Conservation (phyloP, 2,113 vertebrate species). For the Thunnus thynnus region DNA sequence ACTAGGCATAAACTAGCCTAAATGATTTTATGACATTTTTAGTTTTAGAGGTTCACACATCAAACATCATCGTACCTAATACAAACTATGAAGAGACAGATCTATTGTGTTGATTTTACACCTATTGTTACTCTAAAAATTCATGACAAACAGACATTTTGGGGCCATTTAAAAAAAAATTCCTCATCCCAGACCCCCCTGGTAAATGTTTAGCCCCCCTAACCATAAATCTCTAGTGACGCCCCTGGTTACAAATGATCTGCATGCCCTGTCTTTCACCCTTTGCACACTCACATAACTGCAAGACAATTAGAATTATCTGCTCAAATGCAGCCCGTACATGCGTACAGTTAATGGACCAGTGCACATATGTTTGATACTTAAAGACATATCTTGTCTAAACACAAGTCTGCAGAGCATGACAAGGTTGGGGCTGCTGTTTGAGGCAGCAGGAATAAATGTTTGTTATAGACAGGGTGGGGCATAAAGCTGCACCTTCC, state of each 20-base stretch:
- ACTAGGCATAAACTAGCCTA: too few relatives aligned
- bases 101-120: too few relatives aligned
- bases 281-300: constrained; percentile 34
- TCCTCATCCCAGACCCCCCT: too few relatives aligned
- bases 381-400: constrained; percentile 45
- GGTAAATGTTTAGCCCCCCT: too few relatives aligned
- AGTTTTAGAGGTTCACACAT: too few relatives aligned
- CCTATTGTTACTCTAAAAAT: too few relatives aligned
- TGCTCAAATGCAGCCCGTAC: constrained; percentile 52
- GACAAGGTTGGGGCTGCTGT: constrained; percentile 22
- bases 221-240: neutral
- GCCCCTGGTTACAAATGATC: constrained; percentile 26
- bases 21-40: too few relatives aligned
- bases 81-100: too few relatives aligned
- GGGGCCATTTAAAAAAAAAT: too few relatives aligned
- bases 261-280: constrained; percentile 57
- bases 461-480: constrained; percentile 15
- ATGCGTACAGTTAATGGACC: constrained; percentile 38
- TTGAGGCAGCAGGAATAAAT: constrained; percentile 34
- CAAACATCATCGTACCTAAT: too few relatives aligned
- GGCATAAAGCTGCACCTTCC: constrained; percentile 8
- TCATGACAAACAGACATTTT: too few relatives aligned
- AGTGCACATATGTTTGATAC: constrained; percentile 41
- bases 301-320: constrained; percentile 57
- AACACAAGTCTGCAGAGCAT: constrained; percentile 40